Conservation (phyloP, 2,888 invertebrate species). For the Stramonita haemastoma region DNA sequence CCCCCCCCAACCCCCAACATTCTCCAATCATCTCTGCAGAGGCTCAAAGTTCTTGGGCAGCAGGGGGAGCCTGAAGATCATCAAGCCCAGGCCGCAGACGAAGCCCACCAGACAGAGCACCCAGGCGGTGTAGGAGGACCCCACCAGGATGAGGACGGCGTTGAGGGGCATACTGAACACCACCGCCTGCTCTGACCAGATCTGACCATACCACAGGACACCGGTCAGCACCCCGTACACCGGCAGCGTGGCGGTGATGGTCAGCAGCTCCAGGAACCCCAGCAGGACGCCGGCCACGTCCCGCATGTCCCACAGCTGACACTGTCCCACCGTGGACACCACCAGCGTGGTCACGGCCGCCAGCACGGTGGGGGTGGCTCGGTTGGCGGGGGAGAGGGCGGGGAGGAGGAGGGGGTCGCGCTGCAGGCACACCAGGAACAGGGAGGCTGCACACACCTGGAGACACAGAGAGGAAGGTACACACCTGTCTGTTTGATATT, state of each 20-base stretch:
- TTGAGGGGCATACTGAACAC: constrained; percentile 67
- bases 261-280: constrained; percentile 61
- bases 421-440: constrained; percentile 67
- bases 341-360: constrained; percentile 58
- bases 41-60: constrained; percentile 48
- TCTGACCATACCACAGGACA: constrained; percentile 61
- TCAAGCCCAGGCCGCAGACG: constrained; percentile 66
- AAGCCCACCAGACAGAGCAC: constrained; percentile 58
- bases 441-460: constrained; percentile 65
- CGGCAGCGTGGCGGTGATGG: constrained; percentile 58
- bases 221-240: constrained; percentile 63
- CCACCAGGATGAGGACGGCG: constrained; percentile 59
- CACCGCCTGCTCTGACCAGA: constrained; percentile 63
- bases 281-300: constrained; percentile 44
- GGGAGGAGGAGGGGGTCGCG: constrained; percentile 61
- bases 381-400: constrained; percentile 61
- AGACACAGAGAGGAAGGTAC: constrained; percentile 43
- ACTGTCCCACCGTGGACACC: constrained; percentile 56
- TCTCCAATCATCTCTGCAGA: constrained; percentile 13
- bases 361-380: constrained; percentile 65
- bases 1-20: background rate
- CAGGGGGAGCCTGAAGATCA: constrained; percentile 62
- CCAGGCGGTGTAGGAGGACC: constrained; percentile 64
- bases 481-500: too few species aligned
- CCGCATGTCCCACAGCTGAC: constrained; percentile 55